Evolutionary conservation across 2,888 invertebrate species (phyloP).

Genomic region (Drosophila leonis): DNA sequence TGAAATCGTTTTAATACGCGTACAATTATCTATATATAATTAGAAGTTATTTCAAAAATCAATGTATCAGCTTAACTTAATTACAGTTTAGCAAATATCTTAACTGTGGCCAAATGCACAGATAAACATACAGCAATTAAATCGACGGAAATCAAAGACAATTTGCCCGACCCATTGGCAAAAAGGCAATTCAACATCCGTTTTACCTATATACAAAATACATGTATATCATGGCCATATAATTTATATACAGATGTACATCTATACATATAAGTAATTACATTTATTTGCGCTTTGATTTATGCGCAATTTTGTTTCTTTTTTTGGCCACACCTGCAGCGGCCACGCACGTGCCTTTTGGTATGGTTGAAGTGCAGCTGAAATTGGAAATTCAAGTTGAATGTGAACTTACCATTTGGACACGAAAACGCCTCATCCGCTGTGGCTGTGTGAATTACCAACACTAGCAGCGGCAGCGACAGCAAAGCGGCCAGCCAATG

Average conservation of each 20-base stretch:
- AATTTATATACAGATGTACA: not conserved
- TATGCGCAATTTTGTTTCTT: conserved; percentile 38
- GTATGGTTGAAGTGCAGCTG: conserved; percentile 33
- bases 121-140: conserved; percentile 35
- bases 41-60: conserved; percentile 31
- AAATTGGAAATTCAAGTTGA: conserved; percentile 55
- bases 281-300: conserved; percentile 62
- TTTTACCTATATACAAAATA: conserved; percentile 30
- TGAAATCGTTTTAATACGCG: conserved; percentile 7
- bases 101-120: conserved; percentile 10
- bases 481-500: conserved; percentile 85
- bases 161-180: conserved; percentile 42
- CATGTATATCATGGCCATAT: conserved; percentile 4
- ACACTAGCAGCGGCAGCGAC: conserved; percentile 65
- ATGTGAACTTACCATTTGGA: conserved; percentile 84
- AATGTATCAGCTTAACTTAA: conserved; percentile 39
- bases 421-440: conserved; percentile 85
- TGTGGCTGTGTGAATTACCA: conserved; percentile 56
- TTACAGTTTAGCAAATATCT: conserved; percentile 36
- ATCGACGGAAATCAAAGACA: conserved; percentile 60
- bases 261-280: conserved; percentile 45
- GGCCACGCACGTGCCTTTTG: conserved; percentile 64
- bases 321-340: conserved; percentile 69
- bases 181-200: conserved; percentile 45
- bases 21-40: conserved; percentile 39